Base-by-base conservation (phyloP, 2,888 invertebrate genomes). In the Idaea dimidiata region DNA sequence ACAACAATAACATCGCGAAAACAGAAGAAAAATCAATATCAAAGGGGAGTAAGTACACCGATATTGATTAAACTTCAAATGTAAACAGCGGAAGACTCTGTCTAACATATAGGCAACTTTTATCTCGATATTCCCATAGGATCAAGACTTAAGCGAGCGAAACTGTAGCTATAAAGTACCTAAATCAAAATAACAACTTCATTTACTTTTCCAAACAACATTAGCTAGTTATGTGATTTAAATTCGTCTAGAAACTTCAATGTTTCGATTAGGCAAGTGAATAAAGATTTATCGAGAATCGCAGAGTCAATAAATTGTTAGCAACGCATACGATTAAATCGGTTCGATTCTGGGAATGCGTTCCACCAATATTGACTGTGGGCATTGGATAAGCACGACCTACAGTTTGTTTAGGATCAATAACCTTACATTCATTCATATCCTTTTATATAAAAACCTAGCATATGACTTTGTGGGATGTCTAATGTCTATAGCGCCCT, bases 291-390 rank as follows among this genome's bases (percentile, higher is more conserved):
- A 43, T 43, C 43, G 43, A 43, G 43, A 43, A 43, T 43, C 43
- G 43, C 43, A 43, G 43, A 43, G 43, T 43, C 43, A 43, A 43
- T 43, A 43, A 43, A 43, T 43, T 43, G 43, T 43, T 43, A 8
- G 65, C 68, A 66, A 68, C 64, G 69, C 72, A 69, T 72, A 68
- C 69, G 68, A 71, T 71, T 75, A 72, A 71, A 71, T 62, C 63
- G 66, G 63, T 70, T 71, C 72, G 70, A 80, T 76, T 76, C 75
- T 68, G 59, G 81, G 85, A 81, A 87, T 86, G 80, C 78, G 80
- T 72, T 76, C 73, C 66, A 68, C 67, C 80, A 89, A 86, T 86
- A 86, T 87, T 87, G 84, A 79, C 75, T 68, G 70, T 67, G 66
- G 67, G 71, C 67, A 79, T 85, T 82, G 82, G 84, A 80, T 76